phyloP scores from a whole-genome alignment of 2,888 invertebrate genomes.

The Acanthosepion lycidas region DNA sequence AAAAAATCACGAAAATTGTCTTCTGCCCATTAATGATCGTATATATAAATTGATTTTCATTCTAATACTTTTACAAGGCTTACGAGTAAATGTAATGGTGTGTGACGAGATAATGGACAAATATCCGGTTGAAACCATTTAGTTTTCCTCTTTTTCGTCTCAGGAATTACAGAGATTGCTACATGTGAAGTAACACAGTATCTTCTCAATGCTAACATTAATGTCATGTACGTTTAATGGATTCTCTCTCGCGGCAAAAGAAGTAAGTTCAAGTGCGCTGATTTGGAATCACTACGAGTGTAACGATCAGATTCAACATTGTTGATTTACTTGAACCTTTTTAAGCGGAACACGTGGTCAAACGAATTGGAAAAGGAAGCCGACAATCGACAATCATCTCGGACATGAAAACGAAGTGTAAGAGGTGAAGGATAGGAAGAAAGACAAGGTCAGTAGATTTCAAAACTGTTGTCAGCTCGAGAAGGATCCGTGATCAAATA shows the following conservation, averaged over 20 bases:
- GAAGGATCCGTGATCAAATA: too few species aligned
- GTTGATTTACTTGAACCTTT: background rate
- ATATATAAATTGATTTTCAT: too few species aligned
- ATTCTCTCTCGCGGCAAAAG: background rate
- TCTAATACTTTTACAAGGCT: too few species aligned
- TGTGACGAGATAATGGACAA: too few species aligned
- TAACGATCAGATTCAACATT: background rate
- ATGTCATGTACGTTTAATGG: background rate
- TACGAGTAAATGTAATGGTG: too few species aligned
- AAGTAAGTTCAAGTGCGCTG: background rate
- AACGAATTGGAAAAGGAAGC: background rate
- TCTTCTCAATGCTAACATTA: background rate
- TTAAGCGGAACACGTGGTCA: too few species aligned
- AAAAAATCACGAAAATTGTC: too few species aligned
- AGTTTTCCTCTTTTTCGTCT: background rate
- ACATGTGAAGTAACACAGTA: background rate
- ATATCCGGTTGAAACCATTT: too few species aligned
- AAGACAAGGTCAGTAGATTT: too few species aligned
- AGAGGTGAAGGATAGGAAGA: background rate
- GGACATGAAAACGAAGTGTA: background rate
- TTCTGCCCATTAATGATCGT: too few species aligned
- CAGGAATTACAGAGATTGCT: background rate
- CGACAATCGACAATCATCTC: background rate
- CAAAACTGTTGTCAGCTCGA: too few species aligned
- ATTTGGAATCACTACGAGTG: background rate